Conservation (phyloP, 2,797 vertebrate species). For the Cuniculus paca region DNA sequence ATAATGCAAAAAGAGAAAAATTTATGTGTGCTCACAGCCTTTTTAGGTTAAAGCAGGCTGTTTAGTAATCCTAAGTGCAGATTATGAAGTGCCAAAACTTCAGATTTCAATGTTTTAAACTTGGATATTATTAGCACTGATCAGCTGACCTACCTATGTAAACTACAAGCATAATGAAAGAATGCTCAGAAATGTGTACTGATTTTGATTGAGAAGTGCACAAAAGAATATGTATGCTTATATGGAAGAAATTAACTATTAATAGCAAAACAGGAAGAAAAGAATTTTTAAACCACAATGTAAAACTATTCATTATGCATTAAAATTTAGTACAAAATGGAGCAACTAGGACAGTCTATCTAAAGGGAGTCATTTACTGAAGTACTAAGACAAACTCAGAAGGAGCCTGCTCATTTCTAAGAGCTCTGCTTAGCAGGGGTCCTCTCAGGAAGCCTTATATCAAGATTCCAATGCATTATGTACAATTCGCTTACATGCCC, state of each 20-base stretch:
- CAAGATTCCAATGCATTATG: neutral
- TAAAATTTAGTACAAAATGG: constrained; percentile 31
- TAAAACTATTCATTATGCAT: neutral
- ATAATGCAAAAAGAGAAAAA: neutral
- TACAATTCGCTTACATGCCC: neutral
- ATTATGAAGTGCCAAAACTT: neutral
- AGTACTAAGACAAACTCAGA: neutral
- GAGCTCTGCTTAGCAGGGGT: neutral
- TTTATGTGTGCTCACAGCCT: neutral
- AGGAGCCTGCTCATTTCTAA: neutral
- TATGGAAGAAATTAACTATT: neutral
- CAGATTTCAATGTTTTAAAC: constrained; percentile 33
- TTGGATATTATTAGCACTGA: neutral
- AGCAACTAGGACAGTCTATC: neutral
- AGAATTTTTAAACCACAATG: neutral
- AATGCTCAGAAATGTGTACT: neutral
- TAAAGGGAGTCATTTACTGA: constrained; percentile 49
- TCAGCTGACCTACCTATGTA: neutral
- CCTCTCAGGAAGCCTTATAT: neutral
- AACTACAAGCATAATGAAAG: neutral
- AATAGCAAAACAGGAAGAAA: constrained; percentile 36
- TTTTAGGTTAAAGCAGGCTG: neutral
- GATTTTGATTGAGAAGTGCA: constrained; percentile 49
- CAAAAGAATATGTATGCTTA: neutral
- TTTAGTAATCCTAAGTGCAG: neutral